phyloP scores from a whole-genome alignment of 1,140 invertebrate genomes.

The Caligus rogercresseyi region DNA sequence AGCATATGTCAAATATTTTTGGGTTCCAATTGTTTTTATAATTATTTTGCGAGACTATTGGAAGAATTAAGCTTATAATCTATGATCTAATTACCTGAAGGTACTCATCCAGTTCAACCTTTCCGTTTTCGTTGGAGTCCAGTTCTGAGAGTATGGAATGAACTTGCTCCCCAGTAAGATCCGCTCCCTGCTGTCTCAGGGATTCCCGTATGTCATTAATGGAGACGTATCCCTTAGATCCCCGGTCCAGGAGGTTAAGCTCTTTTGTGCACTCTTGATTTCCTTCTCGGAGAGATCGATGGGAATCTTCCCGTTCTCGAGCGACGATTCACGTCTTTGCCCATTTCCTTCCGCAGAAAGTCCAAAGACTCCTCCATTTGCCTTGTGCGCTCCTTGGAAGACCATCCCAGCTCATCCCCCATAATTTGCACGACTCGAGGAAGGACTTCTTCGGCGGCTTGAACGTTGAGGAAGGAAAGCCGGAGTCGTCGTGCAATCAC shows the following conservation, averaged over 20 bases:
- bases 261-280: constrained; percentile 77
- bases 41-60: too few relatives aligned
- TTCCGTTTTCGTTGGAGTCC: constrained; percentile 97
- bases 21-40: too few relatives aligned
- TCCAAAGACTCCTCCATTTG: constrained; percentile 13
- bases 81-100: constrained; percentile 88
- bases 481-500: constrained; percentile 83
- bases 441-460: constrained; percentile 82
- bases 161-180: constrained; percentile 79
- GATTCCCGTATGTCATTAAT: constrained; percentile 87
- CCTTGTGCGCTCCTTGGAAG: constrained; percentile 52
- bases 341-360: constrained; percentile 65
- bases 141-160: constrained; percentile 95
- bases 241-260: constrained; percentile 87
- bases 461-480: constrained; percentile 32
- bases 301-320: constrained; percentile 63
- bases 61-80: too few relatives aligned
- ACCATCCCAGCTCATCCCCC: constrained; percentile 89
- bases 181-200: constrained; percentile 73
- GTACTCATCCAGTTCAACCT: constrained; percentile 96
- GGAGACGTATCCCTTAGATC: constrained; percentile 91
- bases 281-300: constrained; percentile 88
- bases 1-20: too few relatives aligned
- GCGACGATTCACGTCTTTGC: constrained; percentile 72
- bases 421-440: constrained; percentile 84